phyloP scores from a whole-genome alignment of 2,113 vertebrate genomes.

The Chrysochloris asiatica region DNA sequence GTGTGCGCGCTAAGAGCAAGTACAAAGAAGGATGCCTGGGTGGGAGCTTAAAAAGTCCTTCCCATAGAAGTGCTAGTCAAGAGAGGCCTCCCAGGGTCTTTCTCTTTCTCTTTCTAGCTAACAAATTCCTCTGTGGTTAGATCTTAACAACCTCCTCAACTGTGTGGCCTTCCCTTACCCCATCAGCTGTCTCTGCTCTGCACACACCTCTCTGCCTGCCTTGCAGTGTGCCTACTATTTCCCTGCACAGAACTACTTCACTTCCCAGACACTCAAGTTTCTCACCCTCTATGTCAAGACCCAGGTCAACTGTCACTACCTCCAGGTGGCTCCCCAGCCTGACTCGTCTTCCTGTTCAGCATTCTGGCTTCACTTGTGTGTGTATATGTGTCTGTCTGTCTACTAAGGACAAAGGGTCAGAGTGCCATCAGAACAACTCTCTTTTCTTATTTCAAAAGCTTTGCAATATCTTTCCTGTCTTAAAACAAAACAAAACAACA shows the following conservation, averaged over 20 bases:
- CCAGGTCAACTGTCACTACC: not conserved
- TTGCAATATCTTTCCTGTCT: not conserved
- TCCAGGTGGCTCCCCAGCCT: not conserved
- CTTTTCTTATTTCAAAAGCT: not conserved
- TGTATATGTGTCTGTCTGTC: not conserved
- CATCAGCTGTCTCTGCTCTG: not conserved
- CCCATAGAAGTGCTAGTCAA: not conserved
- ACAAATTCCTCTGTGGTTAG: not conserved
- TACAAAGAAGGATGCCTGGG: not conserved
- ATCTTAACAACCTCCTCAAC: not conserved
- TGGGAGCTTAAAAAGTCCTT: not conserved
- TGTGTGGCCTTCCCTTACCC: not conserved
- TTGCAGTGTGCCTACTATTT: not conserved
- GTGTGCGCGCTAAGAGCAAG: not conserved
- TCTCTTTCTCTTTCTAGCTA: not conserved
- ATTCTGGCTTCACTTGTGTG: not conserved
- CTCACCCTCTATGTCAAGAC: not conserved
- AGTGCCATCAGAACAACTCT: not conserved
- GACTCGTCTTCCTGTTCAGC: not conserved
- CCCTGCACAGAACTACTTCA: not conserved
- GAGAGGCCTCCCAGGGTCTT: not conserved
- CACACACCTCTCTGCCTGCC: not conserved
- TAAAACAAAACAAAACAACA: not conserved
- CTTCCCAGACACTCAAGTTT: not conserved
- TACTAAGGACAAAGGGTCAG: not conserved